Base-by-base conservation (phyloP, 2,888 invertebrate genomes). In the Ormyrus labotus region DNA sequence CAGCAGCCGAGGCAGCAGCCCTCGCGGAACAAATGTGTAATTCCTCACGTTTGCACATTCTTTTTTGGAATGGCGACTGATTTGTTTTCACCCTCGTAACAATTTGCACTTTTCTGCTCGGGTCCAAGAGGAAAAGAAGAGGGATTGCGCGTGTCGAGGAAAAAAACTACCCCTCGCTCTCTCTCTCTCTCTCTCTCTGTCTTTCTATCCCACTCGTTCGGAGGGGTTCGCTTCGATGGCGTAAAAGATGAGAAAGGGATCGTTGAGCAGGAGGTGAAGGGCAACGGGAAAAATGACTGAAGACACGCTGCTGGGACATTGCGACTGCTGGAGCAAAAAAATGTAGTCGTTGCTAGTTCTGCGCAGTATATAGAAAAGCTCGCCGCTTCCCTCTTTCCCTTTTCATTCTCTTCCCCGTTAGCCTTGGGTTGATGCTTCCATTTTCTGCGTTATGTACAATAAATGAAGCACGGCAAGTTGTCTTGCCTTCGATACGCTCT, bases 251-350 rank as follows among this genome's bases (percentile, higher is more conserved):
- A 78, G 61, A 79, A 78, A 71, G 70, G 79, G 70, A 77, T 58
- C 48, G 81, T 60, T 72, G 80, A 60, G 55, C 9, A 79, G 53
- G 69, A 75, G 57, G 61, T 67, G 63, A 68, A 57, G 55, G 53
- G 58, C 48, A 50, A 50, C 65, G 82, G 79, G 83, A 83, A 78
- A 84, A 83, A 83, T 83, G 55, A 48, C 10, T 48, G 48, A 47
- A 55, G 58, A 61, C 19, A 34, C 50, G 13, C 34, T 34, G 50
- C 65, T 57, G 8, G 60, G 61, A 48, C 48, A 58, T 58, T 34
- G 74, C 8, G 67, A 61, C 63, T 63, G 34, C 34, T 67, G 61
- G 9, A 6, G 61, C 67, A 67, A 77, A 67, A 77, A 80, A 72
- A 72, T 71, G 47, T 72, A 72, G 72, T 76, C 71, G 34, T 50